phyloP scores from a whole-genome alignment of 2,888 invertebrate genomes.

The Pristionchus exspectatus region DNA sequence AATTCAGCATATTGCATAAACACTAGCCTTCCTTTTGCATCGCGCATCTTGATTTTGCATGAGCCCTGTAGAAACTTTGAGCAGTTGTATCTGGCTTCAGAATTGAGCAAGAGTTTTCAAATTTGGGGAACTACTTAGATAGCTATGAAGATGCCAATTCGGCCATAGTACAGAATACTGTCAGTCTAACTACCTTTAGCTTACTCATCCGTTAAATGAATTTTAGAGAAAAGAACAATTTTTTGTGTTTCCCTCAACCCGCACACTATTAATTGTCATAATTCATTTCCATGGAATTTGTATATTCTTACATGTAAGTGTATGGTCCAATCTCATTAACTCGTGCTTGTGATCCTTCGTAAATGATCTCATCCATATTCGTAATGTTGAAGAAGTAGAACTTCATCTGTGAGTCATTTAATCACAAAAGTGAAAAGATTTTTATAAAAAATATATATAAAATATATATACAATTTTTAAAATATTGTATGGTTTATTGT shows the following conservation, averaged over 20 bases:
- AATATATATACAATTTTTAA: not conserved
- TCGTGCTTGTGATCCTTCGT: slow-evolving; percentile 59
- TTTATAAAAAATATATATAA: not conserved
- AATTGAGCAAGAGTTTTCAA: not conserved
- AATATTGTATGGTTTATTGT: not conserved
- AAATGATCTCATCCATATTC: slow-evolving; percentile 69
- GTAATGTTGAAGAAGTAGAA: slow-evolving; percentile 74
- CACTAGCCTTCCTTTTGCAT: too few relatives aligned
- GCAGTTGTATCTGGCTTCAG: too few relatives aligned
- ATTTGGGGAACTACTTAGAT: not conserved
- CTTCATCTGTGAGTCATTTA: slow-evolving; percentile 40
- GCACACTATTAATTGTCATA: too few relatives aligned
- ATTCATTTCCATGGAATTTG: not conserved
- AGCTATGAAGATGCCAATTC: not conserved
- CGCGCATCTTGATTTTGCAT: too few relatives aligned
- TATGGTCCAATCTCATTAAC: slow-evolving; percentile 56
- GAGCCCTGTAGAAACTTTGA: too few relatives aligned
- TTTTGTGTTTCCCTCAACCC: too few relatives aligned
- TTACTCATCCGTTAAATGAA: not conserved
- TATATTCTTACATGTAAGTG: slow-evolving; percentile 26
- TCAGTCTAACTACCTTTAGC: not conserved
- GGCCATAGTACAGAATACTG: not conserved
- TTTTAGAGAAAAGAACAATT: not conserved
- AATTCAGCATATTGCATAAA: too few relatives aligned
- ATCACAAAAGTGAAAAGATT: not conserved